Evolutionary conservation across 2,888 invertebrate genomes (phyloP), one percentile per base, ranked within the genome.

Genomic region (Teleiodes luculella): DNA sequence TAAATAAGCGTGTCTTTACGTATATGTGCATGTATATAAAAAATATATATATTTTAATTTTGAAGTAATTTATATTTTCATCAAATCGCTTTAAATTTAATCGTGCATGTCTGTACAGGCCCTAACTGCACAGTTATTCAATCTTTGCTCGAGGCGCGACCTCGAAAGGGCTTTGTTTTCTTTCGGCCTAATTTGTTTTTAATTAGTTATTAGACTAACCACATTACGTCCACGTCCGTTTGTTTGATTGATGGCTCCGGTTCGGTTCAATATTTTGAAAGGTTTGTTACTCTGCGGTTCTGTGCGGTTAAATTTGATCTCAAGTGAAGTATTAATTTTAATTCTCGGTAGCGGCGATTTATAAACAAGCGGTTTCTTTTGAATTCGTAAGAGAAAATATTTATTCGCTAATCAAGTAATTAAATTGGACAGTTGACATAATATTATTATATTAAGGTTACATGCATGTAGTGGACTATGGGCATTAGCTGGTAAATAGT

Each of bases 181-280:
- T 53, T 43, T 58, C 45, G 45, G 31, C 49, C 31, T 56, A 53
- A 56, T 56, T 56, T 53, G 56, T 53, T 56, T 56, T 53, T 56
- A 56, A 56, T 56, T 56, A 56, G 33, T 56, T 52, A 56, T 56
- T 56, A 56, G 39, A 45, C 43, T 41, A 41, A 52, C 24, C 41
- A 37, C 11, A 46, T 49, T 36, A 35, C 49, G 30, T 65, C 64
- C 64, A 28, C 45, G 20, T 65, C 64, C 65, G 70, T 66, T 67
- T 64, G 49, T 57, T 69, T 81, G 82, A 83, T 80, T 76, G 78
- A 81, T 80, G 74, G 59, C 59, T 61, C 67, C 56, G 58, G 60
- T 57, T 5, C 14, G 20, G 60, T 58, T 24, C 20, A 43, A 43
- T 43, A 43, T 43, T 43, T 43, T 28, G 28, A 43, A 43, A 28